A percentile compares a stretch with the other conserved stretches of the same genome.
phyloP scores from a whole-genome alignment of 2,888 invertebrate species.

The Apotomis capreana region DNA sequence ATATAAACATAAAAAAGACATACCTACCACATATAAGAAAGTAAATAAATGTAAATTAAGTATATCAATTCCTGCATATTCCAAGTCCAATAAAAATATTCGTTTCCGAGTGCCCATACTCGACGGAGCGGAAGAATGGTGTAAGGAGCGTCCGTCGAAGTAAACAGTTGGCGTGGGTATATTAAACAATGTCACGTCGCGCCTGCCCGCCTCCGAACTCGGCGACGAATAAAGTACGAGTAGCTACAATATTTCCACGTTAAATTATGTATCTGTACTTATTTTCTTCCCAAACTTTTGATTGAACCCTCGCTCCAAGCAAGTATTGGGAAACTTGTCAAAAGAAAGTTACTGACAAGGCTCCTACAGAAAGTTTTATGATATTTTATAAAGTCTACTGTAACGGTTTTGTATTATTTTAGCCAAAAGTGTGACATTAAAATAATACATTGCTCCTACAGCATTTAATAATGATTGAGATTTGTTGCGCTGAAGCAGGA shows the following conservation, averaged over 20 bases:
- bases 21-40: no score
- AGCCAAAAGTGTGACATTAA: background rate
- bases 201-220: background rate
- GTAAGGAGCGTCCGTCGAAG: no score
- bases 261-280: conserved; percentile 41
- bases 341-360: conserved; percentile 61
- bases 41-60: no score
- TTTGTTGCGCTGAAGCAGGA: no score
- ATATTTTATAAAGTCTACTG: conserved; percentile 54
- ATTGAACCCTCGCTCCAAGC: conserved; percentile 50
- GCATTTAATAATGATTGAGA: background rate
- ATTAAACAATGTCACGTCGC: background rate
- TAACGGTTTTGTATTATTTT: conserved; percentile 45
- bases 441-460: background rate
- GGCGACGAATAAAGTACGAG: conserved; percentile 14
- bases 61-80: no score
- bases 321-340: conserved; percentile 54
- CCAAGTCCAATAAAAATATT: no score
- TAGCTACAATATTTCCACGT: conserved; percentile 37
- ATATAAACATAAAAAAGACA: no score
- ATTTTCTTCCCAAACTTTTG: conserved; percentile 47
- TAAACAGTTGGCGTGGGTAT: no score
- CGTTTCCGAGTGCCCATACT: no score
- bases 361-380: conserved; percentile 50
- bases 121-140: no score